Conservation (phyloP, 2,113 vertebrate genomes). For the Lichenostomus cassidix region DNA sequence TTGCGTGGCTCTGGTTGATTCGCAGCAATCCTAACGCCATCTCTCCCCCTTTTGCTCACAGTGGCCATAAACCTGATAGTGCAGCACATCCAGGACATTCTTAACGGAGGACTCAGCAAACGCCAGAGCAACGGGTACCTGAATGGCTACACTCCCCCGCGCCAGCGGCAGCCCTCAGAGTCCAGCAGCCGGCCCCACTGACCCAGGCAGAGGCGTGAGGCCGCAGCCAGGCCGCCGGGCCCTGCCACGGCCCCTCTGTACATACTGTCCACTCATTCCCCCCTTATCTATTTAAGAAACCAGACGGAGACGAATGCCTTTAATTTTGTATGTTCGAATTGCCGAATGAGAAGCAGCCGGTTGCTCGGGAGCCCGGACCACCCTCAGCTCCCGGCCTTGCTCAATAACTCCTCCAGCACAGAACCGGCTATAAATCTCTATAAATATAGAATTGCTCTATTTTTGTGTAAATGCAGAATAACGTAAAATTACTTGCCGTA, state of each 20-base stretch:
- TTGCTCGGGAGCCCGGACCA: constrained; percentile 14
- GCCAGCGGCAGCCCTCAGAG: constrained; percentile 86
- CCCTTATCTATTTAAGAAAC: constrained; percentile 71
- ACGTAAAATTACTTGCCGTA: constrained; percentile 67
- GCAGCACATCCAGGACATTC: constrained; percentile 98
- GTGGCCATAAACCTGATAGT: constrained; percentile 99
- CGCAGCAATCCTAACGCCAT: background rate
- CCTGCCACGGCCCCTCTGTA: constrained; percentile 15
- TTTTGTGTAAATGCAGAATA: constrained; percentile 77
- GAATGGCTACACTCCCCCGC: constrained; percentile 82
- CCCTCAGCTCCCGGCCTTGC: constrained; percentile 52
- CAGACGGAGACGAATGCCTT: constrained; percentile 63
- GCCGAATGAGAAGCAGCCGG: constrained; percentile 34
- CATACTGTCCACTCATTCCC: constrained; percentile 36
- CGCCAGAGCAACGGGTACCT: constrained; percentile 86
- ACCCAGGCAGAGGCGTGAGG: constrained; percentile 54
- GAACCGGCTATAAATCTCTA: constrained; percentile 73
- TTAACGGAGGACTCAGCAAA: constrained; percentile 89
- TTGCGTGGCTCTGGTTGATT: background rate
- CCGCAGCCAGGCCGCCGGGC: background rate
- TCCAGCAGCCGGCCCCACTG: constrained; percentile 95
- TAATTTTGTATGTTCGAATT: constrained; percentile 61
- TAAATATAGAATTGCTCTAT: constrained; percentile 75
- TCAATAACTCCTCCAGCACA: constrained; percentile 53
- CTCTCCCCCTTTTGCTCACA: constrained; percentile 56